Percentiles rank a stretch among this genome's conserved stretches.
Conservation (phyloP, 2,113 vertebrate genomes). For the Argyrosomus japonicus region DNA sequence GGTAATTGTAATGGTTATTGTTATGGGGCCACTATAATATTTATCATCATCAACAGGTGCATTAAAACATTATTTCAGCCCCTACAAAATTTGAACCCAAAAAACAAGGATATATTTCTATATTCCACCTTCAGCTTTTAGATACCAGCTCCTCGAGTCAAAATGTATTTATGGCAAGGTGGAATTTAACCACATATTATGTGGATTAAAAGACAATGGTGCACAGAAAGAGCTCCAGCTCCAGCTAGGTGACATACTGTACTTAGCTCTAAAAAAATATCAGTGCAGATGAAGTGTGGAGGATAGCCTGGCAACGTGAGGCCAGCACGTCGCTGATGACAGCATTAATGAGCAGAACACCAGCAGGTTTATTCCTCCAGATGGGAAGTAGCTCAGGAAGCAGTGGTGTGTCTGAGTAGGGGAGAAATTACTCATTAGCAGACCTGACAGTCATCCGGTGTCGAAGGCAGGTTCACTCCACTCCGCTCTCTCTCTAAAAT, state of each 20-base stretch:
- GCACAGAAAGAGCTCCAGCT: background rate
- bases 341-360: slow-evolving; percentile 34
- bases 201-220: background rate
- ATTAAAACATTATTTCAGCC: background rate
- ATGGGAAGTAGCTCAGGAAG: slow-evolving; percentile 49
- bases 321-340: background rate
- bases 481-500: background rate
- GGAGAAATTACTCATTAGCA: slow-evolving; percentile 26
- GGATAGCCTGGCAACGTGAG: background rate
- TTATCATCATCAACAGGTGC: background rate
- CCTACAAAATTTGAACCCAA: background rate
- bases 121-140: background rate
- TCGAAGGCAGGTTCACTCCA: background rate
- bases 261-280: background rate
- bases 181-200: background rate
- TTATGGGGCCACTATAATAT: background rate
- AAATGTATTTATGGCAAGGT: background rate
- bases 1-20: background rate
- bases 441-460: slow-evolving; percentile 39
- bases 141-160: background rate
- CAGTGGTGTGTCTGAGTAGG: slow-evolving; percentile 51
- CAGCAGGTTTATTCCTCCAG: slow-evolving; percentile 34
- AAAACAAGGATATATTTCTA: background rate
- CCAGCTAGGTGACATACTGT: background rate
- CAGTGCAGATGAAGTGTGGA: background rate